Evolutionary conservation across 2,888 invertebrate genomes (phyloP), one percentile per base, ranked within the genome.

Genomic region (Rhingia rostrata): DNA sequence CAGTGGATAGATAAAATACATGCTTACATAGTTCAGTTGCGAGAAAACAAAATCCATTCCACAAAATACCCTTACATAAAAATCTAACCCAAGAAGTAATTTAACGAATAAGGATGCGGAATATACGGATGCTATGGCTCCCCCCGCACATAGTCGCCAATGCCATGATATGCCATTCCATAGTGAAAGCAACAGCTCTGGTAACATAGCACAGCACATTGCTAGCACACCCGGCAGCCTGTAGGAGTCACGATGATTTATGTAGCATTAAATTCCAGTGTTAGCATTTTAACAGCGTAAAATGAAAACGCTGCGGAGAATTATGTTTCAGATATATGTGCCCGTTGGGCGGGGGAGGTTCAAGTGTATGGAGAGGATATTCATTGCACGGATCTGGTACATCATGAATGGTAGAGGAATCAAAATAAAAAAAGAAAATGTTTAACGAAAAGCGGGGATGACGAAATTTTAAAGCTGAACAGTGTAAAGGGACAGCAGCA

Each of bases 201-300:
- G 58, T 75, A 75, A 58, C 54, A 53, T 35, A 32, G 66, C 14
- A 77, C 37, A 56, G 39, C 39, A 47, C 35, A 35, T 30, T 51
- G 35, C 41, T 39, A 64, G 49, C 49, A 30, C 63, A 78, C 63
- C 74, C 60, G 86, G 80, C 86, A 87, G 86, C 86, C 87, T 87
- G 87, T 86, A 87, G 86, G 87, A 86, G 86, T 84, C 87, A 86
- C 72, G 74, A 86, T 87, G 87, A 87, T 87, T 87, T 87, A 87
- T 86, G 86, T 87, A 86, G 86, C 86, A 86, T 87, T 86, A 86
- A 87, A 86, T 87, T 87, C 81, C 86, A 86, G 80, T 87, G 87
- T 86, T 86, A 85, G 75, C 87, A 80, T 87, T 87, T 79, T 86
- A 87, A 86, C 86, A 87, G 81, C 81, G 86, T 83, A 82, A 87